A percentile compares a stretch with the other conserved stretches of the same genome.
Conservation (phyloP, 2,888 invertebrate genomes). For the Atrina japonica region DNA sequence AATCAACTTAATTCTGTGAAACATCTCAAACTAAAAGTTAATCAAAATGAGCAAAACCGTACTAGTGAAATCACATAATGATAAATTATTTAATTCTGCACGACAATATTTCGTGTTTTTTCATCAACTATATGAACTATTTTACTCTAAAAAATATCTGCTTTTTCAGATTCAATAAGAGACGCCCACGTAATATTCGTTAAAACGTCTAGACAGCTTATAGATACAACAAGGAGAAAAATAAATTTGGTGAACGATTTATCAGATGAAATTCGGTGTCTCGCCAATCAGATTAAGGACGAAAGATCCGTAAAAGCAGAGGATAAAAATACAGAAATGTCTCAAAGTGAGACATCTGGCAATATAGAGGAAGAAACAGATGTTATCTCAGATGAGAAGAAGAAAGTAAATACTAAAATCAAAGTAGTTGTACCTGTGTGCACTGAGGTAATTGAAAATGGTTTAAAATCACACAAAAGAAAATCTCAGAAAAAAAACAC, state of each 20-base stretch:
- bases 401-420: constrained; percentile 8
- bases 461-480: neutral
- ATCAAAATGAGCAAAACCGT: no score
- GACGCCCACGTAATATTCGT: constrained; percentile 21
- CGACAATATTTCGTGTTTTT: no score
- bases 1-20: no score
- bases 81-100: no score
- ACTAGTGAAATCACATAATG: no score
- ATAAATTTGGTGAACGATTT: constrained; percentile 4
- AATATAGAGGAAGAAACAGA: neutral
- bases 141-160: no score
- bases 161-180: neutral
- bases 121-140: no score
- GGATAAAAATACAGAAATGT: neutral
- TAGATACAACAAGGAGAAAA: constrained; percentile 21
- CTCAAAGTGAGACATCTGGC: neutral
- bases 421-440: constrained; percentile 24
- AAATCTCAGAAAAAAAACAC: constrained; percentile 3
- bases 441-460: neutral
- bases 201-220: constrained; percentile 7
- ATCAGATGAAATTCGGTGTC: constrained; percentile 9
- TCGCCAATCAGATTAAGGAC: constrained; percentile 19
- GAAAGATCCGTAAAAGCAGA: neutral
- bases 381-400: neutral
- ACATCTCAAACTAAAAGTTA: no score